Evolutionary conservation across 1,140 invertebrate genomes (phyloP), one percentile per base, ranked within the genome.

Genomic region (Augochlora pura): DNA sequence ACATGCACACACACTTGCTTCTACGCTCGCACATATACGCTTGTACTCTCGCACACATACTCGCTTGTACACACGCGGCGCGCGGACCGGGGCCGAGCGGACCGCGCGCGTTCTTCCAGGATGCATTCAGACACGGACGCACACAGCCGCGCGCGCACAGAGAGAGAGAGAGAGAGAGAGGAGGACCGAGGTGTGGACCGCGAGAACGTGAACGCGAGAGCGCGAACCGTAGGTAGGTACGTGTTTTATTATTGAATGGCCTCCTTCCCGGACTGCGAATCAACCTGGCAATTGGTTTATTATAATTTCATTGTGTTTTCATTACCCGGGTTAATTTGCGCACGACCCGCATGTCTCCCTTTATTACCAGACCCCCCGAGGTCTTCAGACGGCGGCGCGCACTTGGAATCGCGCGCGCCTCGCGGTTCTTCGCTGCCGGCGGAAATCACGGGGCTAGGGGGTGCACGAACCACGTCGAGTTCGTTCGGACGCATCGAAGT

Each of bases 271-370:
- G 73, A 83, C 90, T 91, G 86, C 89, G 90, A 92, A 93, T 92
- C 91, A 92, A 90, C 88, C 87, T 88, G 88, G 89, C 91, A 93
- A 92, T 93, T 93, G 91, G 91, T 92, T 93, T 91, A 93, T 93
- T 92, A 92, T 92, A 92, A 93, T 93, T 92, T 92, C 91, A 92
- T 92, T 92, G 90, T 90, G 91, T 92, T 92, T 92, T 92, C 91
- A 92, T 93, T 93, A 92, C 86, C 84, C 88, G 76, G 87, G 86
- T 92, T 92, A 91, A 93, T 93, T 92, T 89, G 87, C 87, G 82
- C 90, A 84, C 88, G 88, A 83, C 64, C 80, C 60, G 75, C 81
- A 75, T 89, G 83, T 89, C 90, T 91, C 87, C 85, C 88, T 91
- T 85, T 90, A 90, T 92, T 90, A 90, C 88, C 88, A 83, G 86